Conservation (phyloP, 92 coral and sea anemone genomes). For the Phenganax marumi region DNA sequence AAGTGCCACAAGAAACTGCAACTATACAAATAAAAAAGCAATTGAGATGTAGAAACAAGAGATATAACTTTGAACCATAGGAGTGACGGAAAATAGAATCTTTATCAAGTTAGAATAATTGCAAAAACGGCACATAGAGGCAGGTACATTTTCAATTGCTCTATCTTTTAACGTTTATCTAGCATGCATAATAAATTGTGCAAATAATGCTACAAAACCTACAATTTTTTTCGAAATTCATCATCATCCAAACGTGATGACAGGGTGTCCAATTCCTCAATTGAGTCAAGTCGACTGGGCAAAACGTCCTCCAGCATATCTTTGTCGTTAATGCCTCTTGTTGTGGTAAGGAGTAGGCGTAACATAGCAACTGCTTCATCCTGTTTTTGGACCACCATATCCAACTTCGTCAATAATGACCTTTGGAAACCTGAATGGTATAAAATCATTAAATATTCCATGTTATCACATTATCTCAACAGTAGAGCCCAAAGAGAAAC, state of each 20-base stretch:
- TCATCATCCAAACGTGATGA: not conserved
- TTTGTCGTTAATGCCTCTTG: constrained; percentile 2
- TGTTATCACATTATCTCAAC: too few species aligned
- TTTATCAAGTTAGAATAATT: too few species aligned
- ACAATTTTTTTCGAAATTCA: constrained; percentile 4
- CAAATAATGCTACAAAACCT: too few species aligned
- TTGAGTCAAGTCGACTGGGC: not conserved
- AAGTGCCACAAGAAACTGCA: too few species aligned
- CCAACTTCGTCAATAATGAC: not conserved
- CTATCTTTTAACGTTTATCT: too few species aligned
- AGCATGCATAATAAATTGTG: too few species aligned
- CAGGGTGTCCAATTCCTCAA: not conserved
- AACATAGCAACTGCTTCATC: constrained; percentile 11
- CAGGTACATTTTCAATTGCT: too few species aligned
- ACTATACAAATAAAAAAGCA: not conserved
- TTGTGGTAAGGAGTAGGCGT: not conserved
- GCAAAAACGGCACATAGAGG: too few species aligned
- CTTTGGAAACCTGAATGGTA: constrained; percentile 7
- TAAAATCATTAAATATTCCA: not conserved
- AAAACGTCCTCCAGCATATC: constrained; percentile 23
- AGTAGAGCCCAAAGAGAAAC: too few species aligned
- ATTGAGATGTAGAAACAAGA: not conserved
- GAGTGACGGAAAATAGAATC: too few species aligned
- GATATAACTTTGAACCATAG: too few species aligned
- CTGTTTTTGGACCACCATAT: constrained; percentile 13